Base-by-base conservation (phyloP, 2,888 invertebrate genomes). In the Pinctada fucata region DNA sequence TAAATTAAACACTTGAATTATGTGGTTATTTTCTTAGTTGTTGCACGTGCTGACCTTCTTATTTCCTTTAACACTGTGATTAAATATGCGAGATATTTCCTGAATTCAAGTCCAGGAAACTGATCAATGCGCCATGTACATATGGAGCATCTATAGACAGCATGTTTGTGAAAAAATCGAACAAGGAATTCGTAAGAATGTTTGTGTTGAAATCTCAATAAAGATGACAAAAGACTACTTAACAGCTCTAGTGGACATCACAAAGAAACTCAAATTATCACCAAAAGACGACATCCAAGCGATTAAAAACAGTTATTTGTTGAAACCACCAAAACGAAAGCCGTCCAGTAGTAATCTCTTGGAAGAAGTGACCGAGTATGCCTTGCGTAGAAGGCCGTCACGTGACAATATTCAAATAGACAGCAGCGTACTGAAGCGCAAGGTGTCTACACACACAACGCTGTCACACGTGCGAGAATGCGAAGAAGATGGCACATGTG, bases 201-300 rank as follows among this genome's bases (percentile, higher is more conserved):
- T 31, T 31, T 31, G 31, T 31, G 31, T 31, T 31, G 31, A 31
- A 31, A 31, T 31, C 31, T 31, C 31, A 58, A 13, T 6, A 1
- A 13, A 10, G 58, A 78, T 78, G 78, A 71, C 65, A 8, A 69
- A 78, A 52, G 78, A 79, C 16, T 71, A 79, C 66, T 58, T 76
- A 31, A 67, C 65, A 31, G 79, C 76, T 58, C 58, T 79, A 48
- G 52, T 79, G 5, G 79, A 79, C n/a, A 79, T 79, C 10, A 66
- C 79, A 2, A 76, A 79, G 52, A 73, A 76, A 66, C 48, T 79
- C 16, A 79, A 79, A 66, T 51, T 79, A 6, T 51, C 68, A 49
- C 79, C 79, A 64, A 74, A 73, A 31, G 13, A 65, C 5, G 73
- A 74, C n/a, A 45, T 78, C 1, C 49, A 69, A 16, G 48, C 49